Evolutionary conservation across 2,888 invertebrate genomes (phyloP).

Genomic region (Syrista parreyssii): DNA sequence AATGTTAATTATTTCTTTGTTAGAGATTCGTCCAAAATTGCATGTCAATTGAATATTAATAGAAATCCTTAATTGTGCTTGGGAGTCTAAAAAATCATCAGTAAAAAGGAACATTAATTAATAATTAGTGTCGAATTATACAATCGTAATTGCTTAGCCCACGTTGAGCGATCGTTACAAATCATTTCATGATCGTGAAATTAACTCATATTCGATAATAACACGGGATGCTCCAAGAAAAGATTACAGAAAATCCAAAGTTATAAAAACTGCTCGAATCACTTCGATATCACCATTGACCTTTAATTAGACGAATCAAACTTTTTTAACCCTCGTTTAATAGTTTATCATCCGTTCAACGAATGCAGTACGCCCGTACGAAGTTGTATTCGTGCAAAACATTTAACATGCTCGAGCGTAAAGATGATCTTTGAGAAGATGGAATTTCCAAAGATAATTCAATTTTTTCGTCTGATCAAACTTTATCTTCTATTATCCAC

Average conservation of each 20-base stretch:
- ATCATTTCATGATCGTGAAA: neutral
- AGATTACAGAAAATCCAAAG: neutral
- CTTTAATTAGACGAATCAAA: neutral
- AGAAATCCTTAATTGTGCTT: neutral
- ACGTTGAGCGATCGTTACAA: neutral
- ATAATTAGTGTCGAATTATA: neutral
- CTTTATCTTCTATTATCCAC: neutral
- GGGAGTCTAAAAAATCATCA: neutral
- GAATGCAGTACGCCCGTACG: neutral
- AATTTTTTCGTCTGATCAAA: neutral
- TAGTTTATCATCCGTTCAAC: neutral
- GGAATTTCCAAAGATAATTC: neutral
- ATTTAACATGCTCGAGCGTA: neutral
- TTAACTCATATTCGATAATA: neutral
- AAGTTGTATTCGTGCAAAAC: too few relatives aligned
- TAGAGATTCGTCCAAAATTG: neutral
- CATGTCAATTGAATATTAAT: neutral
- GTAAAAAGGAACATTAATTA: neutral
- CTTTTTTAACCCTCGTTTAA: neutral
- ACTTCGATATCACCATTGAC: neutral
- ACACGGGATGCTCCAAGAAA: neutral
- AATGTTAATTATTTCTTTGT: neutral
- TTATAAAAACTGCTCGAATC: neutral
- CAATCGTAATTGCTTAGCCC: neutral
- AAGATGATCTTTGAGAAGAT: neutral